Evolutionary conservation across 2,113 vertebrate genomes (phyloP).

Genomic region (Pituophis catenifer): DNA sequence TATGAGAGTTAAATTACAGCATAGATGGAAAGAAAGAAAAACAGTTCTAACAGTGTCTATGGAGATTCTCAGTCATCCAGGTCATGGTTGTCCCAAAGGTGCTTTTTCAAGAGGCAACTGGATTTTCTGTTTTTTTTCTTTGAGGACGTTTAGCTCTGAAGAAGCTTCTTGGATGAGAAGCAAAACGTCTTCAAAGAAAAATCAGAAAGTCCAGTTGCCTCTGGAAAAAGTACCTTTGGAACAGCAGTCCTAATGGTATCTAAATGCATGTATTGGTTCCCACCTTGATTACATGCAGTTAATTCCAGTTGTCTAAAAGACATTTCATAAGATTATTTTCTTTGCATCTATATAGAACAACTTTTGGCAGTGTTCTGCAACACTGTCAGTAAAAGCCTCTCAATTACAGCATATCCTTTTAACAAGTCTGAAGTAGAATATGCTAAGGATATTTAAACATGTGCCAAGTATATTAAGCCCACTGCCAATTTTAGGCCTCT

Average conservation of each 20-base stretch:
- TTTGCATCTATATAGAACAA: slow-evolving; percentile 54
- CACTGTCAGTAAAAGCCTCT: slow-evolving; percentile 57
- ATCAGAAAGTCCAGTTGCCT: too few relatives aligned
- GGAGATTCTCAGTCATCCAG: too few relatives aligned
- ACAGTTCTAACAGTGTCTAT: too few relatives aligned
- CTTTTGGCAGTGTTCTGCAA: slow-evolving; percentile 59
- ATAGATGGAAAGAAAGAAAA: not conserved
- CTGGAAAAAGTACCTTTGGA: too few relatives aligned
- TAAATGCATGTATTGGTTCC: not conserved
- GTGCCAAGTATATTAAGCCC: slow-evolving; percentile 52
- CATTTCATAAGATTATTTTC: slow-evolving; percentile 45
- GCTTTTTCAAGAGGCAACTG: too few relatives aligned
- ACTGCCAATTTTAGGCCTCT: slow-evolving; percentile 55
- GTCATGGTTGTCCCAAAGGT: too few relatives aligned
- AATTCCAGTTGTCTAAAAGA: slow-evolving; percentile 33
- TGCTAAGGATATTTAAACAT: slow-evolving; percentile 58
- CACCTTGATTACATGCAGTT: slow-evolving; percentile 23
- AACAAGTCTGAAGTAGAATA: slow-evolving; percentile 60
- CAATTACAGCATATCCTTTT: slow-evolving; percentile 55
- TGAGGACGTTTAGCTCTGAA: too few relatives aligned
- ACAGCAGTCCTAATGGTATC: not conserved
- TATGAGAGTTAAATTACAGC: not conserved
- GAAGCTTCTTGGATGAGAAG: too few relatives aligned
- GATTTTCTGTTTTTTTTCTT: too few relatives aligned
- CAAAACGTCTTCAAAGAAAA: too few relatives aligned